A percentile compares a stretch with the other conserved stretches of the same genome.
Evolutionary conservation across 2,797 vertebrate species (phyloP).

Genomic region (Danio jaintianensis): DNA sequence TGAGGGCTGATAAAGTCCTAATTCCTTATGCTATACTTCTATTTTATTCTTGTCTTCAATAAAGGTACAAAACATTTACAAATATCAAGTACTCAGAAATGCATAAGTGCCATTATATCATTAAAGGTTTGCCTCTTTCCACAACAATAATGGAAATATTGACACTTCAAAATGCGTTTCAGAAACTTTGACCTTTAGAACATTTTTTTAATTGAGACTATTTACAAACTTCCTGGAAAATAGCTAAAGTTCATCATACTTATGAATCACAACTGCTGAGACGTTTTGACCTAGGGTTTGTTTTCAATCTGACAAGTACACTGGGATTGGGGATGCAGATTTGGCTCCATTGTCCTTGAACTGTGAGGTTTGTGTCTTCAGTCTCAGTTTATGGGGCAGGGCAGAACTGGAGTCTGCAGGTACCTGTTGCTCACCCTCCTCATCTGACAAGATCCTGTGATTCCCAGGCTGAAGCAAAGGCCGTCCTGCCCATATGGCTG

Average conservation of each 20-base stretch:
- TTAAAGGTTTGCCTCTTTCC: neutral
- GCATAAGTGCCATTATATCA: neutral
- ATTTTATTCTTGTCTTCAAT: neutral
- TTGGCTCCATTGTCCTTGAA: conserved; percentile 37
- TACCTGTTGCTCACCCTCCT: conserved; percentile 76
- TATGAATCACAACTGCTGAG: conserved; percentile 11
- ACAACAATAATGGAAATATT: neutral
- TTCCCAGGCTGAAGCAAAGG: conserved; percentile 59
- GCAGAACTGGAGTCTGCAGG: conserved; percentile 65
- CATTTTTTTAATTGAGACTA: neutral
- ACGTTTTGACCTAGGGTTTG: neutral
- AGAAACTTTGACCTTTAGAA: conserved; percentile 8
- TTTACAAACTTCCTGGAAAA: neutral
- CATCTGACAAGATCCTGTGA: conserved; percentile 64
- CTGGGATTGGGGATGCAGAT: conserved; percentile 46
- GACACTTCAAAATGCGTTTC: neutral
- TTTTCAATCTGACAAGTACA: conserved; percentile 64
- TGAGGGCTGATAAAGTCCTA: too few species aligned
- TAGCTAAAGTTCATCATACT: neutral
- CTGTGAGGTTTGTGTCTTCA: conserved; percentile 69
- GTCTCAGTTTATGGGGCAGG: conserved; percentile 78
- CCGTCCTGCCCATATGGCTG: conserved; percentile 52
- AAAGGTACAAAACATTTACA: neutral
- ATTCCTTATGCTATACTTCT: neutral
- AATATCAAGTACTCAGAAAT: neutral